These are phyloP conservation scores for Protomyctophum bolini DNA, from an alignment of 2,113 vertebrate species.

Conservation along the genomic window DNA sequence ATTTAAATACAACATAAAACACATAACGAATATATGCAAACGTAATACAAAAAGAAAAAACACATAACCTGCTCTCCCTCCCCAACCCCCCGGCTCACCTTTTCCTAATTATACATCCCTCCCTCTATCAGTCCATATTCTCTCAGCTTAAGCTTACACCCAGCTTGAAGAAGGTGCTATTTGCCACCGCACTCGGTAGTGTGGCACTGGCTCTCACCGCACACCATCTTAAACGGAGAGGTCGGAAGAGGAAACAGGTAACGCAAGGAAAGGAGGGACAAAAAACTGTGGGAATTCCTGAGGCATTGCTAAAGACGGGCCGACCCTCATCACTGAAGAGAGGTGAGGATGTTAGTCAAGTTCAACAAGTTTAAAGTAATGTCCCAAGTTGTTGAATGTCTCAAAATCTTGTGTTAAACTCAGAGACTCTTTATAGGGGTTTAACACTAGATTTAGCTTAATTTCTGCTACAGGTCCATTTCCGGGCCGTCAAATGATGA, in stretches of 20 bases:
- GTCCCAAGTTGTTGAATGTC: too few relatives aligned
- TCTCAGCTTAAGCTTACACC: constrained; percentile 91
- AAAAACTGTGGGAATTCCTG: constrained; percentile 81
- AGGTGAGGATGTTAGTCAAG: constrained; percentile 74
- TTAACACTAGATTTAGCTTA: not conserved
- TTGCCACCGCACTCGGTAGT: constrained; percentile 93
- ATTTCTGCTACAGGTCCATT: constrained; percentile 57
- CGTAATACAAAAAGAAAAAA: too few relatives aligned
- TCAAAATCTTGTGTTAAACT: too few relatives aligned
- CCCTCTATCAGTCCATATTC: constrained; percentile 85
- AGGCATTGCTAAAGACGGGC: constrained; percentile 83
- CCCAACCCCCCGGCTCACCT: too few relatives aligned
- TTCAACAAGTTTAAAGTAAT: not conserved
- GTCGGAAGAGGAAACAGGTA: constrained; percentile 88
- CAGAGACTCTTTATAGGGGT: not conserved
- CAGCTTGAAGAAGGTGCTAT: constrained; percentile 93
- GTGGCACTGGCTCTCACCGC: constrained; percentile 94
- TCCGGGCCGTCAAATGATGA: constrained; percentile 86
- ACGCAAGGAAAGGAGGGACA: constrained; percentile 74
- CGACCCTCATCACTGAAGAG: constrained; percentile 87
- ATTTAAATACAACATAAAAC: too few relatives aligned
- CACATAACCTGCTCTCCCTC: too few relatives aligned
- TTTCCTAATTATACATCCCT: not conserved
- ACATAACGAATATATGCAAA: too few relatives aligned
- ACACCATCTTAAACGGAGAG: constrained; percentile 92